Evolutionary conservation across 2,797 vertebrate species (phyloP), one percentile per base, ranked within the genome.

Genomic region (Bradypus variegatus): DNA sequence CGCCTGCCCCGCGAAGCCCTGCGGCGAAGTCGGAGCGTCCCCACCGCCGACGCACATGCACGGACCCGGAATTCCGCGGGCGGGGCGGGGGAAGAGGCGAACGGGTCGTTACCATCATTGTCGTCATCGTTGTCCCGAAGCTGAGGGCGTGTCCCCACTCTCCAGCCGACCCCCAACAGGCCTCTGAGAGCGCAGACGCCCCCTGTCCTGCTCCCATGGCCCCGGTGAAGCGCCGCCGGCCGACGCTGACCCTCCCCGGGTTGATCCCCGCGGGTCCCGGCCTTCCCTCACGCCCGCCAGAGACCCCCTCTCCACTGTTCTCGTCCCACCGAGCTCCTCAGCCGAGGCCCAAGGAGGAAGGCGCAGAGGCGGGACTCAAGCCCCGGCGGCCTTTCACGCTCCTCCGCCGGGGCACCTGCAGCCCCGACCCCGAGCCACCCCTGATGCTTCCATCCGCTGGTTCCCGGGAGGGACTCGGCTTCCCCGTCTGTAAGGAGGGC

Each of bases 1-100:
- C 9, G 25, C 48, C 41, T 45, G 75, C 78, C 72, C 58, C 48
- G 76, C 79, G 5, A 31, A 88, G 8, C 73, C n/a, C 10, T 48
- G 79, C 88, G 3, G 55, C 36, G 21, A 21, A 70, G 86, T 45
- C 41, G 18, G 95, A 93, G 95, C 96, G 92, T 94, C 96, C 96
- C 94, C 45, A 65, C 53, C 11, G 64, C 82, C 31, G 4, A 31
- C 1, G 87, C 94, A 93, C 96, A 90, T 3, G 92, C 93, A 91
- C 90, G 5, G 5, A 31, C 33, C 23, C 2, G 70, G 93, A 36
- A 88, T 88, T 60, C 82, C 70, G 31, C 41, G 72, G 81, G 67
- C 12, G 7, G 1, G 21, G 67, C 5, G 25, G 36, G 18, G 53
- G 16, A 2, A 23, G 67, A 64, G 41, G 67, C 53, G 53, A 5